A percentile compares a stretch with the other conserved stretches of the same genome.
These are phyloP conservation scores for Colostygia pectinataria DNA, from an alignment of 2,888 invertebrate species.

Conservation along the genomic window DNA sequence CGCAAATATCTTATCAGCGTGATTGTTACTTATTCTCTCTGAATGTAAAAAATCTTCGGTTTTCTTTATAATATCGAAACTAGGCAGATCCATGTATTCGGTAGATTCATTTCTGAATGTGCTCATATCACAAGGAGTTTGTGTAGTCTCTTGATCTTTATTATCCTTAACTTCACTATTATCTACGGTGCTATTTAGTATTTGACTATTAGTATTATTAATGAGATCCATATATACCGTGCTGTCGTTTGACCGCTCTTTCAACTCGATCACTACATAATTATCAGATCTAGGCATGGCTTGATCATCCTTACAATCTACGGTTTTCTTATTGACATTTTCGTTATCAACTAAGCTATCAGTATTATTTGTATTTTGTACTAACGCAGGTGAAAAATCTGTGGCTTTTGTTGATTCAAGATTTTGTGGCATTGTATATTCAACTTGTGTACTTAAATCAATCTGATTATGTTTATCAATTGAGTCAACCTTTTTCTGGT, in stretches of 20 bases:
- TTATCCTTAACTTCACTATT: constrained; percentile 39
- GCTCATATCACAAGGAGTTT: constrained; percentile 36
- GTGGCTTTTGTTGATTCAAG: constrained; percentile 36
- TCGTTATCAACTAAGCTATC: constrained; percentile 33
- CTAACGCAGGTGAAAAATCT: constrained; percentile 62
- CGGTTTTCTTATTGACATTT: constrained; percentile 30
- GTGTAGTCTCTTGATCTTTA: constrained; percentile 28
- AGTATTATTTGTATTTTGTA: constrained; percentile 61
- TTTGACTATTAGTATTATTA: constrained; percentile 55
- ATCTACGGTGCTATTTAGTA: constrained; percentile 44
- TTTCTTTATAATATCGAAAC: constrained; percentile 50
- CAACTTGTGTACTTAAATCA: constrained; percentile 5
- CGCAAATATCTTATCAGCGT: constrained; percentile 44
- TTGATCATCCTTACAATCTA: constrained; percentile 34
- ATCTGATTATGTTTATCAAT: constrained; percentile 20
- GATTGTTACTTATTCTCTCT: constrained; percentile 54
- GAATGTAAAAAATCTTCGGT: constrained; percentile 60
- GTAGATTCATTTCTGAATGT: constrained; percentile 65
- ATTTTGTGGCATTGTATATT: constrained; percentile 33
- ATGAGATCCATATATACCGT: constrained; percentile 71
- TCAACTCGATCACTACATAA: constrained; percentile 31
- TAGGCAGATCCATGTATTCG: constrained; percentile 71
- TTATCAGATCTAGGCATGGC: constrained; percentile 44
- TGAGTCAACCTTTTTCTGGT: constrained; percentile 38
- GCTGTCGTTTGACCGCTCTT: constrained; percentile 46